phyloP scores from a whole-genome alignment of 53 echinoderm and acorn worm species.

The Luidia sarsii region DNA sequence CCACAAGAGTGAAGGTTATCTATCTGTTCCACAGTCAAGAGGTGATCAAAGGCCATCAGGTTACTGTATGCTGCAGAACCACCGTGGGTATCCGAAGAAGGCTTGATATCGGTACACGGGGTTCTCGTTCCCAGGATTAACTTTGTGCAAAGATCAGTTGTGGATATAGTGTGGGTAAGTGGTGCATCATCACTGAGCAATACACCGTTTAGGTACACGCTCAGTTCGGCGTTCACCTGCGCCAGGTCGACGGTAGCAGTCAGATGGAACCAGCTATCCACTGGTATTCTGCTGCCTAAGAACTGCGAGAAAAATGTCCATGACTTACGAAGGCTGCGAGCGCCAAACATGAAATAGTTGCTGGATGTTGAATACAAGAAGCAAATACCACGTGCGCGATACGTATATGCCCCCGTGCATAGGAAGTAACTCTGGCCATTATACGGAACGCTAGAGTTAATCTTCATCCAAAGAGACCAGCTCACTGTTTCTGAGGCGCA shows the following conservation, averaged over 20 bases:
- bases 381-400: not conserved
- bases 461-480: constrained; percentile 22
- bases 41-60: too few relatives aligned
- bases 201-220: too few relatives aligned
- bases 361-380: not conserved
- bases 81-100: not conserved
- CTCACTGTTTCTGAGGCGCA: not conserved
- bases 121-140: too few relatives aligned
- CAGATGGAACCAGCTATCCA: too few relatives aligned
- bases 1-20: not conserved
- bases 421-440: not conserved
- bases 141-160: too few relatives aligned
- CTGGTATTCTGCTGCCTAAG: not conserved
- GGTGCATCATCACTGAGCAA: too few relatives aligned
- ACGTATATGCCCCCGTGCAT: not conserved
- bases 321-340: not conserved
- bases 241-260: too few relatives aligned
- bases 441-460: not conserved
- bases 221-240: too few relatives aligned
- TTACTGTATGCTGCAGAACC: too few relatives aligned
- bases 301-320: not conserved
- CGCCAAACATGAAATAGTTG: not conserved
- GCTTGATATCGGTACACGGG: too few relatives aligned
- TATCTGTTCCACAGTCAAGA: constrained; percentile 13
- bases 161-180: too few relatives aligned